Conservation (phyloP, 2,113 vertebrate genomes). For the Gopherus evgoodei region DNA sequence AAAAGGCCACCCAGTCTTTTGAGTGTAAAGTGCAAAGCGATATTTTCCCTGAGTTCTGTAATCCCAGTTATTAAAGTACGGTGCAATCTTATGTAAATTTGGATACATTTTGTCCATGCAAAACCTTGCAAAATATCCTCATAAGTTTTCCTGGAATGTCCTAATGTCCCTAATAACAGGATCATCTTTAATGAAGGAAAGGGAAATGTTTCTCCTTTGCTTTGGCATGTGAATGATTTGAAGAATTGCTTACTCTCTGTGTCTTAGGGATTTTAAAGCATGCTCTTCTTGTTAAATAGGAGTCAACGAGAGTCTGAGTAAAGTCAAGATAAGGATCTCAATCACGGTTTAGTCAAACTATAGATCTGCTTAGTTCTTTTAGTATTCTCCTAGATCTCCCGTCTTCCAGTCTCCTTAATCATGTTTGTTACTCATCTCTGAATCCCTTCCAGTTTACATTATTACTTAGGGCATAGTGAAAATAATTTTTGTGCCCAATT, state of each 20-base stretch:
- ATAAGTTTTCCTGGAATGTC: background rate
- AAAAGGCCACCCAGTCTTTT: background rate
- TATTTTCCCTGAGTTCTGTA: background rate
- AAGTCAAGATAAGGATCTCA: slow-evolving; percentile 34
- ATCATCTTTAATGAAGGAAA: background rate
- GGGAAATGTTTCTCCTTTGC: background rate
- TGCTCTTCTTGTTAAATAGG: slow-evolving; percentile 24
- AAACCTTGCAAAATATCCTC: background rate
- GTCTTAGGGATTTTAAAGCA: background rate
- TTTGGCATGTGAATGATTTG: slow-evolving; percentile 1
- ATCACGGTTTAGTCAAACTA: slow-evolving; percentile 56
- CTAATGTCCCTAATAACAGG: background rate
- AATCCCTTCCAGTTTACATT: slow-evolving; percentile 71
- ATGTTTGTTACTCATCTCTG: slow-evolving; percentile 56
- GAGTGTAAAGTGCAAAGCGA: background rate
- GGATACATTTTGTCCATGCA: background rate
- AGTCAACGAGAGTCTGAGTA: slow-evolving; percentile 21
- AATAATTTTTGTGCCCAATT: slow-evolving; percentile 54
- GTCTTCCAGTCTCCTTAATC: slow-evolving; percentile 45
- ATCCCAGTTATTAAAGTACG: background rate
- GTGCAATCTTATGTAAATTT: background rate
- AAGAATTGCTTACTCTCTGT: slow-evolving; percentile 33
- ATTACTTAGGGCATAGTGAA: slow-evolving; percentile 68
- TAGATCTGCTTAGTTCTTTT: slow-evolving; percentile 54
- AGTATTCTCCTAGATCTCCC: slow-evolving; percentile 61